Evolutionary conservation across 2,888 invertebrate genomes (phyloP).

Genomic region (Corythucha ciliata): DNA sequence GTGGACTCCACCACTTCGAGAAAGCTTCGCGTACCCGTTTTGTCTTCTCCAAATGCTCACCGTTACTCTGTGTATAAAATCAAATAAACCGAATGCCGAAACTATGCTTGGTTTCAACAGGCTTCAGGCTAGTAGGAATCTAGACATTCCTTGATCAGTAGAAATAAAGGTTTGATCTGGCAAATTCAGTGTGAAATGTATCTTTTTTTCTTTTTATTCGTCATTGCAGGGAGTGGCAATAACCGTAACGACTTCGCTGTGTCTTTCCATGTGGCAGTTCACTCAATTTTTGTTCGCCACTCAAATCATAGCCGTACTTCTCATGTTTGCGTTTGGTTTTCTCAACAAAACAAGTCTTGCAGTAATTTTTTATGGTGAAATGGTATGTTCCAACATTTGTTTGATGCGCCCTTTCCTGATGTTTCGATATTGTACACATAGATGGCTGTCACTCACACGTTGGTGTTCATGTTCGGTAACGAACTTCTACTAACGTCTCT

Average conservation of each 20-base stretch:
- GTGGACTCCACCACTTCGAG: conserved; percentile 76
- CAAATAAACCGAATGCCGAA: conserved; percentile 32
- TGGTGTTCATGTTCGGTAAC: conserved; percentile 49
- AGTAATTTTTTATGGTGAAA: conserved; percentile 42
- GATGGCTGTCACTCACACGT: conserved; percentile 41
- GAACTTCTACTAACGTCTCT: conserved; percentile 49
- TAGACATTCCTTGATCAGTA: background rate
- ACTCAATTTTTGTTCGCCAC: conserved; percentile 72
- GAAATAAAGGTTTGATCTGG: background rate
- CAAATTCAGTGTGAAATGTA: background rate
- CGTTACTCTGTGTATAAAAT: conserved; percentile 49
- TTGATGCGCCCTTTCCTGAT: background rate
- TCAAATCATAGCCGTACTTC: conserved; percentile 62
- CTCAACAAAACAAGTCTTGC: conserved; percentile 40
- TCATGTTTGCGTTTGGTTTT: conserved; percentile 50
- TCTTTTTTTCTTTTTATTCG: conserved; percentile 5
- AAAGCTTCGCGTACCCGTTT: conserved; percentile 76
- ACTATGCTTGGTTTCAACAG: too few species aligned
- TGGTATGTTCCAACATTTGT: conserved; percentile 40
- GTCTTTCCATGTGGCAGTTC: conserved; percentile 65
- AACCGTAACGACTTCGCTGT: conserved; percentile 40
- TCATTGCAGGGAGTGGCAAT: conserved; percentile 31
- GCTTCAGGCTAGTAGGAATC: background rate
- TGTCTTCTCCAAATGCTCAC: conserved; percentile 63
- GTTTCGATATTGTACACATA: conserved; percentile 33